Evolutionary conservation across 2,888 invertebrate species (phyloP).

Genomic region (Monochamus alternatus): DNA sequence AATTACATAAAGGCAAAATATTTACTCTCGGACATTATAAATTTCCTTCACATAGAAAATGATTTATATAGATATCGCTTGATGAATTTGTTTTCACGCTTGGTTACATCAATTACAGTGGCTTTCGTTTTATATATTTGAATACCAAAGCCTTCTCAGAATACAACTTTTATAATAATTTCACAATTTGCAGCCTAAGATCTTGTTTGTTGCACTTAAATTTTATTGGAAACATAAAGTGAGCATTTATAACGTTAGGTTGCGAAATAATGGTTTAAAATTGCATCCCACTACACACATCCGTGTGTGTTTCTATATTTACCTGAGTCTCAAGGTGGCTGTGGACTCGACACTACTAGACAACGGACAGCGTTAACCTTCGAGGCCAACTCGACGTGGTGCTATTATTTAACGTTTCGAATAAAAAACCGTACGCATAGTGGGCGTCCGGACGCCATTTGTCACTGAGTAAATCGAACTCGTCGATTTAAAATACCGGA

Average conservation of each 20-base stretch:
- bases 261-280: background rate
- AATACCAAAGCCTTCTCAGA: too few species aligned
- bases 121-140: too few species aligned
- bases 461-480: background rate
- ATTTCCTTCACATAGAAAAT: background rate
- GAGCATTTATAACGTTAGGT: background rate
- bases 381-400: background rate
- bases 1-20: constrained; percentile 2
- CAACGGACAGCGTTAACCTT: background rate
- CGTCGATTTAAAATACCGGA: too few species aligned
- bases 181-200: too few species aligned
- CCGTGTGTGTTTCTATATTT: background rate
- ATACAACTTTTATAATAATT: too few species aligned
- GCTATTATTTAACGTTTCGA: too few species aligned
- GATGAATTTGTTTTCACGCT: background rate
- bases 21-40: background rate
- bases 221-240: background rate
- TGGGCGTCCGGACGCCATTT: background rate
- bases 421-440: background rate
- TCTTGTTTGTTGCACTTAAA: background rate
- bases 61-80: background rate
- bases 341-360: background rate
- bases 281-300: background rate
- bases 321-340: background rate
- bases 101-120: too few species aligned